These are phyloP conservation scores for Vulpes vulpes DNA, from an alignment of 2,113 vertebrate genomes.

Conservation along the genomic window DNA sequence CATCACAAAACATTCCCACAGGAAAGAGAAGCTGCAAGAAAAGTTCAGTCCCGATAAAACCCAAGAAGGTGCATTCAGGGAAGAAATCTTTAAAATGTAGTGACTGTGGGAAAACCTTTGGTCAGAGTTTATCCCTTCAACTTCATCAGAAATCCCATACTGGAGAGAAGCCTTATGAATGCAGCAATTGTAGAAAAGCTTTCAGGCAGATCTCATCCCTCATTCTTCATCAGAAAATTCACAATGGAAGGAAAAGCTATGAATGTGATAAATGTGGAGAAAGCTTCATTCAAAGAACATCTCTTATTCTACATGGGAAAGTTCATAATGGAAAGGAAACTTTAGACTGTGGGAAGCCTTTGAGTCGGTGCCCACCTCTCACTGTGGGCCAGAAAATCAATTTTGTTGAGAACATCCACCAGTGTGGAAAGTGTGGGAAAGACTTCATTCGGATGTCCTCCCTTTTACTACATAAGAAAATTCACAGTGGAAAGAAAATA, in stretches of 20 bases:
- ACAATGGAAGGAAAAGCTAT: background rate
- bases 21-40: conserved; percentile 8
- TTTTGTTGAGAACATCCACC: background rate
- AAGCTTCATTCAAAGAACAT: conserved; percentile 50
- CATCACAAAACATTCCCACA: background rate
- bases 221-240: conserved; percentile 72
- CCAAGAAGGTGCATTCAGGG: background rate
- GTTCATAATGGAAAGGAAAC: background rate
- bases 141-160: conserved; percentile 65
- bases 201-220: conserved; percentile 73
- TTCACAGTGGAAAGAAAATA: conserved; percentile 44
- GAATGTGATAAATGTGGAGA: conserved; percentile 51
- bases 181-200: conserved; percentile 59
- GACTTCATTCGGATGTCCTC: conserved; percentile 34
- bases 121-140: background rate
- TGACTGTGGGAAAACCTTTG: conserved; percentile 71
- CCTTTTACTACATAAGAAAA: conserved; percentile 58
- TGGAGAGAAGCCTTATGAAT: conserved; percentile 66
- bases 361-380: background rate
- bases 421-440: conserved; percentile 56
- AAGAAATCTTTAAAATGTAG: conserved; percentile 62
- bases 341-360: background rate
- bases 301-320: conserved; percentile 32
- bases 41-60: conserved; percentile 1
- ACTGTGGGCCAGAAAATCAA: background rate